Percentiles rank a stretch among this genome's conserved stretches.
phyloP scores from a whole-genome alignment of 2,797 vertebrate species.

The Rhadinocentrus ornatus region DNA sequence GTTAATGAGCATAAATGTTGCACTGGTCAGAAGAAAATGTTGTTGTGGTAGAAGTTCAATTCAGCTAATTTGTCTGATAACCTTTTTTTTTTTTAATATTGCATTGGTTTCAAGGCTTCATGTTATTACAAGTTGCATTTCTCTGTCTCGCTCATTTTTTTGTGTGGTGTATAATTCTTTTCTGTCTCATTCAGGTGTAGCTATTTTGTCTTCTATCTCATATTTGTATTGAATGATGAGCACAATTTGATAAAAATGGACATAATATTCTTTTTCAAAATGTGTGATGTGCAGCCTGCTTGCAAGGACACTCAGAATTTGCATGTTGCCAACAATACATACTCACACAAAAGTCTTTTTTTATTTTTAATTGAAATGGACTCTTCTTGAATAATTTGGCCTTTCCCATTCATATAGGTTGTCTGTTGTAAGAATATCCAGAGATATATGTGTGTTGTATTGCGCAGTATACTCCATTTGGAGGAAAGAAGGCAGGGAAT shows the following conservation, averaged over 20 bases:
- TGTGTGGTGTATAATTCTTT: not conserved
- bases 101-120: not conserved
- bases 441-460: conserved; percentile 19
- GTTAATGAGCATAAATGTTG: not conserved
- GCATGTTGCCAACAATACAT: conserved; percentile 3
- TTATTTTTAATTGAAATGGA: not conserved
- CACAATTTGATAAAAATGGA: conserved; percentile 44
- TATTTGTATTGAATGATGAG: conserved; percentile 51
- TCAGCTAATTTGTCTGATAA: not conserved
- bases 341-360: not conserved
- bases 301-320: conserved; percentile 49
- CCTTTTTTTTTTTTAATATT: not conserved
- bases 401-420: conserved; percentile 6
- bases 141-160: not conserved
- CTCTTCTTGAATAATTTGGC: conserved; percentile 9
- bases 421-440: conserved; percentile 10
- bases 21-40: not conserved
- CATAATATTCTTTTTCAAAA: conserved; percentile 48
- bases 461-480: conserved; percentile 30
- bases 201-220: conserved; percentile 56
- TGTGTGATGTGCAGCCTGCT: conserved; percentile 21
- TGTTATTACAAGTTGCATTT: not conserved
- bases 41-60: too few relatives aligned
- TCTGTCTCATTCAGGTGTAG: not conserved
- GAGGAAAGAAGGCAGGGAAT: conserved; percentile 39